These are phyloP conservation scores for Microctonus aethiopoides DNA, from an alignment of 2,888 invertebrate species.

Conservation along the genomic window DNA sequence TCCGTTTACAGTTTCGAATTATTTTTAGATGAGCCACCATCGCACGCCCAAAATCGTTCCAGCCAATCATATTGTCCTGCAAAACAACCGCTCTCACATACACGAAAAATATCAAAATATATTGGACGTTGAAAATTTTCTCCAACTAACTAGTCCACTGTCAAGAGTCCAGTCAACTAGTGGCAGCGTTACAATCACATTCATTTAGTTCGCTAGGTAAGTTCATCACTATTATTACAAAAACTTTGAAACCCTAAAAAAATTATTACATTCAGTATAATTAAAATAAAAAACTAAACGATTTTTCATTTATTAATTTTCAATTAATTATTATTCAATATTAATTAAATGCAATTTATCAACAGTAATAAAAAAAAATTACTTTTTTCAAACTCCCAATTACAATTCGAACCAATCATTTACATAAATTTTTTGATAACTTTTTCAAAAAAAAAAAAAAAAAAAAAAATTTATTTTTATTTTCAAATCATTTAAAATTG, in stretches of 20 bases:
- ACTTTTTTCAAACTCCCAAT: too few species aligned
- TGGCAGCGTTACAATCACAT: conserved; percentile 38
- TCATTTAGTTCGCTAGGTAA: conserved; percentile 41
- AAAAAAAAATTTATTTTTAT: background rate
- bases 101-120: conserved; percentile 26
- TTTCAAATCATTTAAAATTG: background rate
- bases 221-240: conserved; percentile 24
- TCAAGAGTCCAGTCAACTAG: conserved; percentile 43
- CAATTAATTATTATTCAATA: too few species aligned
- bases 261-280: background rate
- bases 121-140: conserved; percentile 35
- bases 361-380: too few species aligned
- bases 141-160: conserved; percentile 43
- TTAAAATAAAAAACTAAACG: background rate
- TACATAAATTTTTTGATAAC: too few species aligned
- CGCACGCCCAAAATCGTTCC: conserved; percentile 47
- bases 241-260: background rate
- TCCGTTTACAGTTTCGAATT: conserved; percentile 48
- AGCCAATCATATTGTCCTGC: conserved; percentile 46
- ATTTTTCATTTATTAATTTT: background rate
- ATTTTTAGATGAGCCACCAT: conserved; percentile 44
- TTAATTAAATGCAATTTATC: too few species aligned
- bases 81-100: conserved; percentile 34
- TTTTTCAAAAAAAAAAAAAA: too few species aligned
- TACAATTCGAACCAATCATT: too few species aligned